Base-by-base conservation (phyloP, 2,113 vertebrate genomes). In the Gasterosteus nipponicus region DNA sequence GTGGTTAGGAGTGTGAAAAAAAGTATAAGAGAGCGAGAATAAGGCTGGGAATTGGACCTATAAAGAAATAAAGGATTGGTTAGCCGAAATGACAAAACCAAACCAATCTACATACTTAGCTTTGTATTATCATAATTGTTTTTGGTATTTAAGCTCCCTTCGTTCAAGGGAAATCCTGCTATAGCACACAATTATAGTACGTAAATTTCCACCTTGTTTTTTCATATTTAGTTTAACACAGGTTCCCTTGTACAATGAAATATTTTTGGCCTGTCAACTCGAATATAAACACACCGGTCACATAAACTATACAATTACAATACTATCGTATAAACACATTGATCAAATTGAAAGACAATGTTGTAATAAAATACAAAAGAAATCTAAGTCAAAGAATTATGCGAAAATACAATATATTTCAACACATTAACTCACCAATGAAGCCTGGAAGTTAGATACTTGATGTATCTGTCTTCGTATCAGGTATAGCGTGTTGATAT, bases 1-100 rank as follows among this genome's bases (percentile, higher is more conserved):
- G 53, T 39, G n/a, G 54, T 53, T 77, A 41, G 70, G 56, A 49
- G 54, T 75, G 75, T 78, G 65, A 35, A 39, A 59, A 59, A 51
- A 69, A 19, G 46, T n/a, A 56, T 7, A 26, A 31, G 19, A 18
- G 9, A 47, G 63, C 69, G 16, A 73, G n/a, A 81, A 54, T 59
- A 54, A 68, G 29, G 10, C 35, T 15, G 41, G 3, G 2, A 4
- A 59, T 16, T 14, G 31, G n/a, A 46, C 29, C 16, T 4, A 26
- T 26, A 26, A 7, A 16, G 35, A 38, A 63, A 12, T 80, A 42
- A 11, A 73, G 46, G 56, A 12, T 1, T 49, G 33, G 1, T 49
- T 64, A 5, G 39, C 1, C 38, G 1, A 46, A 64, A 63, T 6
- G 15, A 71, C 15, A n/a, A 67, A 33, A 59, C 15, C 22, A 26